These are phyloP conservation scores for Psilanteris sp. DNA, from an alignment of 1,140 invertebrate species.

Conservation along the genomic window DNA sequence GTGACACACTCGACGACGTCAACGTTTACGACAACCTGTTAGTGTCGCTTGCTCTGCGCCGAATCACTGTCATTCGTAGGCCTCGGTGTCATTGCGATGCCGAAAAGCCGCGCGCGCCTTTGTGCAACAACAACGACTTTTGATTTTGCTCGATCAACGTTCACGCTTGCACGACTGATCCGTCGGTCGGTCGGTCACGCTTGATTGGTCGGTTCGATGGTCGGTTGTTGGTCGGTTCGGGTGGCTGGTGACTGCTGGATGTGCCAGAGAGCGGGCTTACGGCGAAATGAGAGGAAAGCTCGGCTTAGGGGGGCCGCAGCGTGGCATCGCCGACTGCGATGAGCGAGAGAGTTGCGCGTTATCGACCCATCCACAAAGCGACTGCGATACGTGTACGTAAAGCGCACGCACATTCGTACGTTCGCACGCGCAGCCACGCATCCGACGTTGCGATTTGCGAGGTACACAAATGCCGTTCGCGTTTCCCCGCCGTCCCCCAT, in stretches of 20 bases:
- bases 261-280: slow-evolving; percentile 74
- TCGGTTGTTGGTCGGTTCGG: slow-evolving; percentile 54
- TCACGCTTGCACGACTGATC: too few relatives aligned
- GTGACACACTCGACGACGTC: slow-evolving; percentile 28
- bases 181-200: slow-evolving; percentile 23
- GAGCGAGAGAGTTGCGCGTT: slow-evolving; percentile 78
- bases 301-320: slow-evolving; percentile 70
- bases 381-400: slow-evolving; percentile 61
- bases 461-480: slow-evolving; percentile 32
- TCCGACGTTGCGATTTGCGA: slow-evolving; percentile 36
- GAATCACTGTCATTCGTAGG: slow-evolving; percentile 52
- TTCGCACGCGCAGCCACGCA: slow-evolving; percentile 54
- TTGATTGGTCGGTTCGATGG: slow-evolving; percentile 29
- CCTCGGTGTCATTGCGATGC: background rate
- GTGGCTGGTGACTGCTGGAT: slow-evolving; percentile 66
- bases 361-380: slow-evolving; percentile 77
- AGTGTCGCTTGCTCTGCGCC: slow-evolving; percentile 64
- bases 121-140: background rate
- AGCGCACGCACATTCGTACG: slow-evolving; percentile 58
- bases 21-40: slow-evolving; percentile 68
- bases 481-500: slow-evolving; percentile 19
- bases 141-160: background rate
- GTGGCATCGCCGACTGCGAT: slow-evolving; percentile 74
- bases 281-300: slow-evolving; percentile 75
- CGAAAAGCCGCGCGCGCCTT: background rate